Evolutionary conservation across 2,888 invertebrate species (phyloP).

Genomic region (Clostera curtula): DNA sequence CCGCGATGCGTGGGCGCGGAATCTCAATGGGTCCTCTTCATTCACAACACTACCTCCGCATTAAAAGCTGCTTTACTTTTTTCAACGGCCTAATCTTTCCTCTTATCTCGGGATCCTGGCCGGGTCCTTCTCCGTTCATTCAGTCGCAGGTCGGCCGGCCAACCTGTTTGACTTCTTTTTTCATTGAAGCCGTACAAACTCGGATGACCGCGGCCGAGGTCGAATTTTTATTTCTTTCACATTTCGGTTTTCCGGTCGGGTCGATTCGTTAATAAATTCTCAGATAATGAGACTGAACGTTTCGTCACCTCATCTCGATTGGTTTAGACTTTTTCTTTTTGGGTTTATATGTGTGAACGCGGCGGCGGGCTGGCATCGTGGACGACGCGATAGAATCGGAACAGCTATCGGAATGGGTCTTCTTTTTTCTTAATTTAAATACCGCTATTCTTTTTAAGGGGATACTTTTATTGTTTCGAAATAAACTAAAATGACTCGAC

Average conservation of each 20-base stretch:
- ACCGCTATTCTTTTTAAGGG: conserved; percentile 57
- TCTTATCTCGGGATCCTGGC: conserved; percentile 70
- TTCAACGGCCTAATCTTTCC: conserved; percentile 65
- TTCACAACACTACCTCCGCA: conserved; percentile 70
- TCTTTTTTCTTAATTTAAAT: conserved; percentile 69
- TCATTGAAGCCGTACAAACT: conserved; percentile 71
- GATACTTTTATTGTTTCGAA: conserved; percentile 39
- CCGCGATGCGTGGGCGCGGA: conserved; percentile 59
- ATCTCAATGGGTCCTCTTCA: conserved; percentile 70
- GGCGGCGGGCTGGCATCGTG: conserved; percentile 54
- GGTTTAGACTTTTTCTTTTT: conserved; percentile 65
- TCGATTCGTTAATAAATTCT: conserved; percentile 75
- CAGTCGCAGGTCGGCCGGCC: conserved; percentile 61
- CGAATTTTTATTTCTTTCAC: conserved; percentile 75
- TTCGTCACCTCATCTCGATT: conserved; percentile 75
- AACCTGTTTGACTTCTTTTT: conserved; percentile 72
- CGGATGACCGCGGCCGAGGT: conserved; percentile 73
- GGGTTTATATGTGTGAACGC: conserved; percentile 67
- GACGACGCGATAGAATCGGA: conserved; percentile 57
- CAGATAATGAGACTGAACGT: conserved; percentile 76
- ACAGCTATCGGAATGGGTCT: conserved; percentile 52
- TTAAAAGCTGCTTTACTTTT: conserved; percentile 68
- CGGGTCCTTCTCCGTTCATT: conserved; percentile 68
- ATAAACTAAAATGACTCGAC: conserved; percentile 21
- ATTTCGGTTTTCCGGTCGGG: conserved; percentile 73